These are phyloP conservation scores for Nebria salina DNA, from an alignment of 2,888 invertebrate genomes.

Conservation along the genomic window DNA sequence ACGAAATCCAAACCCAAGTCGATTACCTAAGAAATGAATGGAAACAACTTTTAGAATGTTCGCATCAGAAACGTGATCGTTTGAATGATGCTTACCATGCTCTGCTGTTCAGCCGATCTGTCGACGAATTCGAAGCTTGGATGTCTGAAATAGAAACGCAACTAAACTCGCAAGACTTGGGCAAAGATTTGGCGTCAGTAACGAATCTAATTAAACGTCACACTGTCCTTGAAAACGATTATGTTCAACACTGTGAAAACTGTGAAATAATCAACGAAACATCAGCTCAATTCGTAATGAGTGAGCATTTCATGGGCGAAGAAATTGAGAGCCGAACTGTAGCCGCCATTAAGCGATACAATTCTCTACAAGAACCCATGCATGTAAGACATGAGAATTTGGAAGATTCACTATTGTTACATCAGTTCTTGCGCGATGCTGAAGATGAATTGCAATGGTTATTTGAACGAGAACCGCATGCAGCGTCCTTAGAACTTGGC, in stretches of 20 bases:
- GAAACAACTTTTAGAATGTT: conserved; percentile 84
- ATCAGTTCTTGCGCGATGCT: conserved; percentile 90
- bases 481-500: conserved; percentile 75
- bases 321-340: conserved; percentile 83
- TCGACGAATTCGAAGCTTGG: conserved; percentile 95
- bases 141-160: conserved; percentile 88
- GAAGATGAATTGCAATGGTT: conserved; percentile 95
- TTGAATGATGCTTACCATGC: conserved; percentile 93
- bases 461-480: conserved; percentile 77
- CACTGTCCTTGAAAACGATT: conserved; percentile 85
- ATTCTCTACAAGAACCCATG: conserved; percentile 87
- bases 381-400: conserved; percentile 91
- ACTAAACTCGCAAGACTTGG: conserved; percentile 77
- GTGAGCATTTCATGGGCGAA: conserved; percentile 88
- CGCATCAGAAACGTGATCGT: conserved; percentile 83
- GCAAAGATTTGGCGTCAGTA: conserved; percentile 89
- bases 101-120: conserved; percentile 82
- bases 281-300: conserved; percentile 79
- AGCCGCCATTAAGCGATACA: conserved; percentile 74
- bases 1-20: conserved; percentile 84
- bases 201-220: conserved; percentile 84
- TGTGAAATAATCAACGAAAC: conserved; percentile 82
- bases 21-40: conserved; percentile 88
- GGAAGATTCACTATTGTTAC: conserved; percentile 87
- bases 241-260: conserved; percentile 83